Percentiles rank a stretch among this genome's conserved stretches.
Evolutionary conservation across 2,888 invertebrate genomes (phyloP).

Genomic region (Lasioglossum villosulum): DNA sequence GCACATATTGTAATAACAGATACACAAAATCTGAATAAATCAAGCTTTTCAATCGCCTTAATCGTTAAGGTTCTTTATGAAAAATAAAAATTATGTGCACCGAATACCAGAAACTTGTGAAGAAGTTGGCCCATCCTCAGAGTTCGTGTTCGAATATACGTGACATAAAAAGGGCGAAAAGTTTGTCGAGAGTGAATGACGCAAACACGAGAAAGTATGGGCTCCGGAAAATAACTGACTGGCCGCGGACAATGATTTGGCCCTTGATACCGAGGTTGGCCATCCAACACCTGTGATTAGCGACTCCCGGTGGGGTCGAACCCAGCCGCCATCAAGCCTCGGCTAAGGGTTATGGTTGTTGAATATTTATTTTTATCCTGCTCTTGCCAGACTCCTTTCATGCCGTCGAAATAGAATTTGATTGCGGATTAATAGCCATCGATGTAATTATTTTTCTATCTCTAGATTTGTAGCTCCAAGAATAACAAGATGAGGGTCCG

Average conservation of each 20-base stretch:
- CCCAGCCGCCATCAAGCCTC: not conserved
- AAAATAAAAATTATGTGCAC: too few species aligned
- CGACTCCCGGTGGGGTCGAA: not conserved
- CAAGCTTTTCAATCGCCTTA: too few species aligned
- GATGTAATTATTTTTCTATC: not conserved
- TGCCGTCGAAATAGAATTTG: not conserved
- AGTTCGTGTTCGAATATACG: not conserved
- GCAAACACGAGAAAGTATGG: not conserved
- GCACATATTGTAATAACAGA: too few species aligned
- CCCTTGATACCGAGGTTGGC: not conserved
- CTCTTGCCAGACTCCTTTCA: not conserved
- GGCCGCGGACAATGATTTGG: not conserved
- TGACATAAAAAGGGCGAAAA: not conserved
- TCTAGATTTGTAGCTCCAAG: not conserved
- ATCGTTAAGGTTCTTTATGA: too few species aligned
- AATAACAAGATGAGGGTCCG: not conserved
- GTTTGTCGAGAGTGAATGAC: not conserved
- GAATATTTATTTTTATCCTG: not conserved
- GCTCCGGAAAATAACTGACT: not conserved
- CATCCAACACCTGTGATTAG: not conserved
- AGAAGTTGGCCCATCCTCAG: too few species aligned
- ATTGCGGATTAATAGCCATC: not conserved
- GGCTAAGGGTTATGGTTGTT: not conserved
- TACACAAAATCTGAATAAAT: too few species aligned
- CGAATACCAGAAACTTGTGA: too few species aligned